A percentile compares a stretch with the other conserved stretches of the same genome.
These are phyloP conservation scores for Drosophila seclusa DNA, from an alignment of 2,888 invertebrate genomes.

Conservation along the genomic window DNA sequence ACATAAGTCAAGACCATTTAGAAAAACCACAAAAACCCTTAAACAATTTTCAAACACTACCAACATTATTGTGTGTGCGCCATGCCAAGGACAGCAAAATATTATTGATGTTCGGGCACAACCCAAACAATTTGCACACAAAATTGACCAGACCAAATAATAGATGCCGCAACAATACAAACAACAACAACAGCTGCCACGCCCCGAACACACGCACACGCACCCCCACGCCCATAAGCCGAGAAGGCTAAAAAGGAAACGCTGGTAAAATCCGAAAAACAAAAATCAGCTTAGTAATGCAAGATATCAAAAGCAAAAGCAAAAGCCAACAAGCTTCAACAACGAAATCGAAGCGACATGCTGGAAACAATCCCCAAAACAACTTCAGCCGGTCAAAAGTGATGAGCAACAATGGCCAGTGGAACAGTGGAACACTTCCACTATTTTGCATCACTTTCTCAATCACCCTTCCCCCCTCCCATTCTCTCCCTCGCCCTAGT, in stretches of 20 bases:
- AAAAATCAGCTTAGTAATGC: conserved; percentile 69
- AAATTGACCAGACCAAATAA: conserved; percentile 59
- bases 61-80: conserved; percentile 26
- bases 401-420: conserved; percentile 54
- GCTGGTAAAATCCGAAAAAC: conserved; percentile 43
- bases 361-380: conserved; percentile 49
- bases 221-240: conserved; percentile 23
- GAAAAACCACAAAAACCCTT: conserved; percentile 25
- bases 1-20: conserved; percentile 25
- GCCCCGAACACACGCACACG: conserved; percentile 40
- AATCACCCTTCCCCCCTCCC: neutral
- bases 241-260: conserved; percentile 18
- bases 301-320: conserved; percentile 53
- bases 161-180: conserved; percentile 37
- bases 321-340: conserved; percentile 63
- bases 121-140: conserved; percentile 75
- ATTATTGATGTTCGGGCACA: conserved; percentile 70
- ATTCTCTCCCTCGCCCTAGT: neutral
- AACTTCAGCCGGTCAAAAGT: conserved; percentile 65
- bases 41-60: conserved; percentile 50
- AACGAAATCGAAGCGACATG: conserved; percentile 45
- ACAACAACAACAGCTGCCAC: conserved; percentile 51
- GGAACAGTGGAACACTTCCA: conserved; percentile 4
- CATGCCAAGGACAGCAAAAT: conserved; percentile 48
- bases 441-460: conserved; percentile 14